These are phyloP conservation scores for Zeugodacus cucurbitae DNA, from an alignment of 1,140 invertebrate genomes.

Conservation along the genomic window DNA sequence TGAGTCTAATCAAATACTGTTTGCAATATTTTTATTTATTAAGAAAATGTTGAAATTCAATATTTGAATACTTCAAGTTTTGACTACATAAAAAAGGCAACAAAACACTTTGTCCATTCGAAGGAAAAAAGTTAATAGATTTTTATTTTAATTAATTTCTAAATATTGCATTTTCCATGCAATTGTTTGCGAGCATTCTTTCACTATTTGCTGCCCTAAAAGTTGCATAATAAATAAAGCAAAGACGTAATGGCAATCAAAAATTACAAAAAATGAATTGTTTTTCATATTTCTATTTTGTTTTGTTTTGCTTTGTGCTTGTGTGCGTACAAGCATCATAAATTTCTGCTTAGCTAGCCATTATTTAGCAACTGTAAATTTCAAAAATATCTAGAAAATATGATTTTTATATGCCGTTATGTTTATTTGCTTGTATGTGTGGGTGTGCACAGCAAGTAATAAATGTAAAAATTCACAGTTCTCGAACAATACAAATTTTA, in stretches of 20 bases:
- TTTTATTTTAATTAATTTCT: background rate
- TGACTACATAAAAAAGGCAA: background rate
- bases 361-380: slow-evolving; percentile 17
- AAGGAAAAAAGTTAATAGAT: background rate
- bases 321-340: background rate
- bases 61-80: too few species aligned
- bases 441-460: background rate
- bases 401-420: background rate
- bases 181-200: background rate
- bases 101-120: background rate
- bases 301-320: background rate
- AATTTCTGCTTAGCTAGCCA: background rate
- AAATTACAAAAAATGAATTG: background rate
- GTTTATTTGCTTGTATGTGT: background rate
- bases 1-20: too few species aligned
- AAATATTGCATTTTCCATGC: background rate
- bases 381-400: slow-evolving; percentile 4
- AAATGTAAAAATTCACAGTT: background rate
- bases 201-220: background rate
- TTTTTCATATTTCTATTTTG: background rate
- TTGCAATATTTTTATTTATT: too few species aligned
- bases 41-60: too few species aligned
- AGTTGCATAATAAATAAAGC: background rate
- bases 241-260: background rate
- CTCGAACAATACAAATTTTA: background rate